Evolutionary conservation across 2,888 invertebrate genomes (phyloP).

Genomic region (Nezara viridula): DNA sequence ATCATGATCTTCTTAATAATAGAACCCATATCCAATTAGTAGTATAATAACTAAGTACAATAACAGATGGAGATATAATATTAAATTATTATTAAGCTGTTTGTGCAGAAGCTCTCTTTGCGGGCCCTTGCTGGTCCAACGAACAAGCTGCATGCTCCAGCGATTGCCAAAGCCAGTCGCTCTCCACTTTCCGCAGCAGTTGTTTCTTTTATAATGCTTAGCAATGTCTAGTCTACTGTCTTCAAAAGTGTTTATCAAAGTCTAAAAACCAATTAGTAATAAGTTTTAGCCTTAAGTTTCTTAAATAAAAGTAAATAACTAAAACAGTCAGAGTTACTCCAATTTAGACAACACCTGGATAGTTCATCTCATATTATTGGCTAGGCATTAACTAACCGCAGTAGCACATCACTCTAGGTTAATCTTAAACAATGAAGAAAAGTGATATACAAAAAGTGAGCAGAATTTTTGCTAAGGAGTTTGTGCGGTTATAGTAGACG

Average conservation of each 20-base stretch:
- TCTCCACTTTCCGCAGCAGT: not conserved
- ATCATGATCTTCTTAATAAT: not conserved
- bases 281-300: too few species aligned
- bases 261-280: not conserved
- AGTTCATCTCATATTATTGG: too few species aligned
- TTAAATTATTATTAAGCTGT: not conserved
- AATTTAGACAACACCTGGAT: too few species aligned
- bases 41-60: not conserved
- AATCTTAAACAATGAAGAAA: too few species aligned
- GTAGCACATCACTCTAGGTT: too few species aligned
- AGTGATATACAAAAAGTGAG: too few species aligned
- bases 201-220: not conserved
- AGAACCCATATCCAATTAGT: not conserved
- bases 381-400: too few species aligned
- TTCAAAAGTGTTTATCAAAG: not conserved
- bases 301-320: too few species aligned
- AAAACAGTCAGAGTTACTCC: too few species aligned
- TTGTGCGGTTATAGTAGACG: too few species aligned
- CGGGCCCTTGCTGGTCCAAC: not conserved
- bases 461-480: too few species aligned
- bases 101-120: not conserved
- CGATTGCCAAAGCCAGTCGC: not conserved
- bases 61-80: not conserved
- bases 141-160: not conserved
- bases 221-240: not conserved